Evolutionary conservation across 2,113 vertebrate species (phyloP), one percentile per base, ranked within the genome.

Genomic region (Odocoileus hemionus): DNA sequence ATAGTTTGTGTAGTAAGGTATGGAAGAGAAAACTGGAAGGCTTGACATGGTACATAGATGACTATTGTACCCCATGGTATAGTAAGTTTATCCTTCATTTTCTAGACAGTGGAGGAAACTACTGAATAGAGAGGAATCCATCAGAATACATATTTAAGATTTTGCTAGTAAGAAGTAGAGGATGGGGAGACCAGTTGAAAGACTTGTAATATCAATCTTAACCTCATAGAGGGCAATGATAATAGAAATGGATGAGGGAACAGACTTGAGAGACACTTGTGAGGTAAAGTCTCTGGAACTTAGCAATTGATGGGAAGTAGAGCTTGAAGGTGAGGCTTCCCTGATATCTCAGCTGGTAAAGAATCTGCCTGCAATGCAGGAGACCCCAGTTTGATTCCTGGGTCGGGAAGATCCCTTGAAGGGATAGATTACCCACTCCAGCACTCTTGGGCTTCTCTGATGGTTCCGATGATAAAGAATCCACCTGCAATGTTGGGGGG

Each of bases 61-160:
- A 60, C 10, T 91, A 52, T 67, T 95, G 80, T 9, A 83, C 3
- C 4, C 60, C 7, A 55, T 5, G 80, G n/a, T 7, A 1, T 57
- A 11, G 26, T 80, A 47, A 60, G 80, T 96, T 97, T 85, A 95
- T 90, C 55, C 45, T 88, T 82, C 47, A 50, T 84, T 74, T 96
- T 93, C 61, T 95, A 82, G 50, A 67, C 43, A 76, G 23, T 86
- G 12, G 47, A 92, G 64, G 57, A 67, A 78, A 60, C 43, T 74
- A 21, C 30, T 47, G 30, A 93, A 52, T 25, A 83, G 13, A 45
- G 13, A 91, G 14, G 15, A 19, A 16, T 83, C 55, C 55, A 52
- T 39, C 67, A 88, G 87, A 7, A 43, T 79, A 25, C 52, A 10
- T 52, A 54, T 23, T 89, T 94, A 79, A 78, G 43, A 83, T 54